Base-by-base conservation (phyloP, 1,140 invertebrate genomes). In the Lepidotrigona ventralis region DNA sequence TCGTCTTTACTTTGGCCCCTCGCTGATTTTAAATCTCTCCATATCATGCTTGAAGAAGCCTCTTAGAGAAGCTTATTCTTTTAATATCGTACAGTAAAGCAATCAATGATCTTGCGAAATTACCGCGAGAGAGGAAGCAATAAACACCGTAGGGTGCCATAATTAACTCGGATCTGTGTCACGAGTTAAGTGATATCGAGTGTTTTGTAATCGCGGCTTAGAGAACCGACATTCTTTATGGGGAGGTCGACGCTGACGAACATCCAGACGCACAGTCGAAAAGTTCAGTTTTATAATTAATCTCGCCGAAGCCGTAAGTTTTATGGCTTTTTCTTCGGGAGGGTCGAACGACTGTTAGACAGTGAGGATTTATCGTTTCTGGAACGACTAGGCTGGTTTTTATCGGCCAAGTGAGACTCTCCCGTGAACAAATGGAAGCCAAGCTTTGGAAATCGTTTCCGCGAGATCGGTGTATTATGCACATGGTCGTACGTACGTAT, bases 181-280 rank as follows among this genome's bases (percentile, higher is more conserved):
- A 60, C 58, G 23, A 0, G 58, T 60, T 60, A n/a, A 23, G 11
- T 12, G 23, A 23, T 60, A n/a, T 60, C 58, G 58, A 60, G 11
- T 60, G 58, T 60, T 60, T 60, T 60, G 58, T 23, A 23, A 60
- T 60, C 11, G 58, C n/a, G 58, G 14, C 58, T 23, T 23, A 14
- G 11, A 23, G 23, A 60, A 60, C 58, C 23, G n/a, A 60, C 58
- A 4, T 60, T 60, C 58, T n/a, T 23, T 60, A 60, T n/a, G 19
- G 58, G n/a, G n/a, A n/a, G n/a, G 58, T 60, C 58, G 58, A 60
- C 58, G n/a, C n/a, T 60, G 58, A 60, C 58, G n/a, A 60, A 60
- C n/a, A 23, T n/a, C 23, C 23, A 14, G n/a, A 60, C 58, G 23
- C 12, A n/a, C 12, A 60, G 23, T 60, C 11, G n/a, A n/a, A 60